Conservation (phyloP, 92 coral and sea anemone genomes). For the Heteractis magnifica region DNA sequence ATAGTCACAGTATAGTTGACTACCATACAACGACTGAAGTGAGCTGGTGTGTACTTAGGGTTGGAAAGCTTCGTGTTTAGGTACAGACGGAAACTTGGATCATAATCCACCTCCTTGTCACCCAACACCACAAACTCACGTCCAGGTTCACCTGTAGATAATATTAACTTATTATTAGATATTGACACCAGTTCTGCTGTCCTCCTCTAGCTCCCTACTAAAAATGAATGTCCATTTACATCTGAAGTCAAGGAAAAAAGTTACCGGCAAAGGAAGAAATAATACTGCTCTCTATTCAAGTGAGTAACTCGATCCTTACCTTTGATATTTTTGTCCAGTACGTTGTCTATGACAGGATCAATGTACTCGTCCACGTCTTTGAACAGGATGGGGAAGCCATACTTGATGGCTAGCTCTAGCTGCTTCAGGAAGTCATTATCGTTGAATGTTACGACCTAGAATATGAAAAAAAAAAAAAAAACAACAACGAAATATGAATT, state of each 20-base stretch:
- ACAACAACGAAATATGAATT: no score
- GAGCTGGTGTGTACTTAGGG: conserved; percentile 98
- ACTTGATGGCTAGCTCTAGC: conserved; percentile 96
- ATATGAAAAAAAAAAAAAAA: not conserved
- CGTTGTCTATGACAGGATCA: conserved; percentile 97
- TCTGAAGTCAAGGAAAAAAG: no score
- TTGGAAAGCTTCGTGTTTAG: conserved; percentile 98
- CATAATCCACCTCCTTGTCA: conserved; percentile 98
- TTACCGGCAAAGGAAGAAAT: not conserved
- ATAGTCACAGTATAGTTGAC: conserved; percentile 98
- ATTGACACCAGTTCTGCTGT: not conserved
- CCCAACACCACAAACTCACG: conserved; percentile 95
- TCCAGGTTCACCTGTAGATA: conserved; percentile 84
- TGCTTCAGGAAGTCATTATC: conserved; percentile 98
- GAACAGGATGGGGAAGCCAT: conserved; percentile 97
- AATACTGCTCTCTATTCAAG: not conserved
- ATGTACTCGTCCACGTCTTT: conserved; percentile 92
- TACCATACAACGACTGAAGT: conserved; percentile 98
- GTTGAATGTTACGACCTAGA: conserved; percentile 92
- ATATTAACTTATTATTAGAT: not conserved
- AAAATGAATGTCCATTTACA: no score
- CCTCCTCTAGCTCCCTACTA: no score
- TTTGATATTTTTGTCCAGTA: conserved; percentile 93
- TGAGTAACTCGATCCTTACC: conserved; percentile 18
- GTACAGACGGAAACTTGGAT: conserved; percentile 95